These are phyloP conservation scores for Gambelia wislizenii DNA, from an alignment of 2,797 vertebrate genomes.

Conservation along the genomic window DNA sequence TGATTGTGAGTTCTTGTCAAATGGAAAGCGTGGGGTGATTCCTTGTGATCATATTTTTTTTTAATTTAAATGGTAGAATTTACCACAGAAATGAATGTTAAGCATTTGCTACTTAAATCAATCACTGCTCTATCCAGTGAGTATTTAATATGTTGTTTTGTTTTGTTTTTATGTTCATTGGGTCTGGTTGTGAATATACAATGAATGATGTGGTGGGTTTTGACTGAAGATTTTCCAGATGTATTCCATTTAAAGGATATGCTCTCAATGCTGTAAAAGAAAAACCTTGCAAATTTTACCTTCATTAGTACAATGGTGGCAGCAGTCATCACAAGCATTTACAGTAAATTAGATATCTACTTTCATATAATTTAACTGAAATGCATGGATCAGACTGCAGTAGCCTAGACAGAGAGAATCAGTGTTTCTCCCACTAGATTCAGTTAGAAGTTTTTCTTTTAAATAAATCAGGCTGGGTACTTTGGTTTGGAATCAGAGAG, in stretches of 20 bases:
- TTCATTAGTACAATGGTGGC: conserved; percentile 50
- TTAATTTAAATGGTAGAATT: conserved; percentile 45
- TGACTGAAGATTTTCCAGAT: conserved; percentile 49
- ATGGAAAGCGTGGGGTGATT: conserved; percentile 48
- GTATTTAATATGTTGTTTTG: conserved; percentile 72
- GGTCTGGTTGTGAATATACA: conserved; percentile 56
- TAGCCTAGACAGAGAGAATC: conserved; percentile 36
- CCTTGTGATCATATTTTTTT: conserved; percentile 28
- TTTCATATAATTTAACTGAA: conserved; percentile 43
- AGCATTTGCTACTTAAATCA: conserved; percentile 46
- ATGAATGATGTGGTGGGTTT: conserved; percentile 49
- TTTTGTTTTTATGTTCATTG: conserved; percentile 59
- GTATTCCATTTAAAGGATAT: conserved; percentile 49
- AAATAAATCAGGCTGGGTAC: conserved; percentile 56
- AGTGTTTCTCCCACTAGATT: accelerated
- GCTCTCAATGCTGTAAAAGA: conserved; percentile 33
- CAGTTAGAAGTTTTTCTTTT: conserved; percentile 25
- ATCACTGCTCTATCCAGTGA: conserved; percentile 50
- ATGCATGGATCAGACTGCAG: conserved; percentile 2
- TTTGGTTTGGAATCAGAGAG: conserved; percentile 44
- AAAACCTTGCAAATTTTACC: conserved; percentile 46
- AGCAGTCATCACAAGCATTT: conserved; percentile 52
- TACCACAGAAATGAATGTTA: conserved; percentile 51
- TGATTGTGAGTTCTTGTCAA: conserved; percentile 66
- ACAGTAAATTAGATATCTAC: conserved; percentile 30